Percentiles rank a stretch among this genome's conserved stretches.
These are phyloP conservation scores for Picus viridis DNA, from an alignment of 2,797 vertebrate genomes.

Conservation along the genomic window DNA sequence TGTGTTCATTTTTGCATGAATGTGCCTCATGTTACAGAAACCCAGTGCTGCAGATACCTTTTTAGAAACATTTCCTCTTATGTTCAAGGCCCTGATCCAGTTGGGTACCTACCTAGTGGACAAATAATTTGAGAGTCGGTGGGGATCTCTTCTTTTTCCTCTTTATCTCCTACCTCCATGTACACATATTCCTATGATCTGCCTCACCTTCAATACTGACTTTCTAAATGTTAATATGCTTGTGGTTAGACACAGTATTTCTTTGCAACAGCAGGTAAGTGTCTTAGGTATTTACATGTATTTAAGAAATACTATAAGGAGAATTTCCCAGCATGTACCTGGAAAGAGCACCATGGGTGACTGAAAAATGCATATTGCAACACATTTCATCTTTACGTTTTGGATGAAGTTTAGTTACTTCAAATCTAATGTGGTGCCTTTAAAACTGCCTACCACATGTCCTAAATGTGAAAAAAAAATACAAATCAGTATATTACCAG, in stretches of 20 bases:
- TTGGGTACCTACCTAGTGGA: neutral
- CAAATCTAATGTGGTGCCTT: rapidly evolving
- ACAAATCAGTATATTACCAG: rapidly evolving
- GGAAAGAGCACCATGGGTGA: neutral
- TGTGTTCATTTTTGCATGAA: neutral
- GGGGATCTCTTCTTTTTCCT: neutral
- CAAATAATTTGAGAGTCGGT: neutral
- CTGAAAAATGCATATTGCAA: neutral
- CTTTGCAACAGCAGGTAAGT: neutral
- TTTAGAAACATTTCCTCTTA: neutral
- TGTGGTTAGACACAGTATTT: neutral
- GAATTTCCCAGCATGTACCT: neutral
- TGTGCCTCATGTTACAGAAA: neutral
- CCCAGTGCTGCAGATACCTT: neutral
- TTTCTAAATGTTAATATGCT: neutral
- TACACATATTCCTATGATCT: neutral
- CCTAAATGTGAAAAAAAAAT: neutral
- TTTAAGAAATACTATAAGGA: neutral
- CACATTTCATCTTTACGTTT: neutral
- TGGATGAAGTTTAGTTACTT: neutral
- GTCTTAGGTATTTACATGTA: neutral
- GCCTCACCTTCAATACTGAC: neutral
- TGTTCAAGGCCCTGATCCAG: neutral
- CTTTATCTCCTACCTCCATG: neutral
- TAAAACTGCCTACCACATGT: neutral